phyloP scores from a whole-genome alignment of 2,888 invertebrate species.

The Epinotia demarniana region DNA sequence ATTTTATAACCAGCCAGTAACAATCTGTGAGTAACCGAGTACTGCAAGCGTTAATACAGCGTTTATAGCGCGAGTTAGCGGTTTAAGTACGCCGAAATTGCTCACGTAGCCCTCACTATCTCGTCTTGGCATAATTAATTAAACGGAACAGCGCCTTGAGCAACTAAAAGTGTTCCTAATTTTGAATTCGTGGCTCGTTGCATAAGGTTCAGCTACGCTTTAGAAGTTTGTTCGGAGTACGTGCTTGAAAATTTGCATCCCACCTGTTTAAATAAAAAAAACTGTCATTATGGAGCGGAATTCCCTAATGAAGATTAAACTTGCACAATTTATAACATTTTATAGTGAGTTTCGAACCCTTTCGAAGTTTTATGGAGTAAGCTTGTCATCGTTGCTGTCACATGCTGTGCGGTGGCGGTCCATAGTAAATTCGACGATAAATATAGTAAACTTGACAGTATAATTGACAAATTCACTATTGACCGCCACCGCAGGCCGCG shows the following conservation, averaged over 20 bases:
- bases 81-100: conserved; percentile 54
- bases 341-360: too few relatives aligned
- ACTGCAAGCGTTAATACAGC: conserved; percentile 53
- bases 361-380: too few relatives aligned
- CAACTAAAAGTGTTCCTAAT: conserved; percentile 46
- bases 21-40: conserved; percentile 49
- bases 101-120: conserved; percentile 57
- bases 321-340: too few relatives aligned
- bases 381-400: too few relatives aligned
- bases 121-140: conserved; percentile 58
- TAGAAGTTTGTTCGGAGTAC: conserved; percentile 1
- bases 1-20: conserved; percentile 23
- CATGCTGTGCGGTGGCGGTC: too few relatives aligned
- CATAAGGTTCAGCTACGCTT: conserved; percentile 30
- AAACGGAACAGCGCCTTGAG: conserved; percentile 48
- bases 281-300: background rate
- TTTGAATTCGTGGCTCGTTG: conserved; percentile 43
- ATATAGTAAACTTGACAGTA: too few relatives aligned
- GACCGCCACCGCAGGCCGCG: too few relatives aligned
- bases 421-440: too few relatives aligned
- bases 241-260: conserved; percentile 3
- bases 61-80: conserved; percentile 52
- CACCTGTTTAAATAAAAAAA: conserved; percentile 6
- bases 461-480: too few relatives aligned
- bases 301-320: background rate